Percentiles rank a stretch among this genome's conserved stretches.
Conservation (phyloP, 2,113 vertebrate genomes). For the Empidonax traillii region DNA sequence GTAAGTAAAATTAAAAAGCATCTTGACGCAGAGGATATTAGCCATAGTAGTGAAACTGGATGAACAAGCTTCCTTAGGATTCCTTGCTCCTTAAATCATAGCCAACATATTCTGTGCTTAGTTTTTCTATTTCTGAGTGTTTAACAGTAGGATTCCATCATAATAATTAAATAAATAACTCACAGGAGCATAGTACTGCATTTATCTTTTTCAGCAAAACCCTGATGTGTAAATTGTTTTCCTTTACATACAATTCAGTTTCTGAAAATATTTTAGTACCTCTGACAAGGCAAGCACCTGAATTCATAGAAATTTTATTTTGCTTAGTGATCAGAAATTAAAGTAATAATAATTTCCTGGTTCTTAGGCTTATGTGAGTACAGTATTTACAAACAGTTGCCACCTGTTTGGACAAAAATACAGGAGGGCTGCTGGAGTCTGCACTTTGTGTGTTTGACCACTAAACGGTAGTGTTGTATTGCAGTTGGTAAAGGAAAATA, state of each 20-base stretch:
- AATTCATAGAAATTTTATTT: not conserved
- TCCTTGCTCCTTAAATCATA: not conserved
- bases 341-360: not conserved
- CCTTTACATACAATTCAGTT: not conserved
- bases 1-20: not conserved
- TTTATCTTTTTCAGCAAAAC: not conserved
- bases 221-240: not conserved
- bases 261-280: not conserved
- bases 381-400: not conserved
- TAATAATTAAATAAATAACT: not conserved
- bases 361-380: not conserved
- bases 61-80: not conserved
- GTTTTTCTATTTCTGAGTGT: not conserved
- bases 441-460: slow-evolving; percentile 39
- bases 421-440: not conserved
- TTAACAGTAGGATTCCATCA: not conserved
- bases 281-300: not conserved
- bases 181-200: not conserved
- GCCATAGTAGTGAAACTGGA: not conserved
- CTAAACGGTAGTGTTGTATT: slow-evolving; percentile 40
- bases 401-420: not conserved
- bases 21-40: not conserved
- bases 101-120: not conserved
- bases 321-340: not conserved
- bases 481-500: not conserved